Evolutionary conservation across 2,888 invertebrate species (phyloP).

Genomic region (Pinctada fucata): DNA sequence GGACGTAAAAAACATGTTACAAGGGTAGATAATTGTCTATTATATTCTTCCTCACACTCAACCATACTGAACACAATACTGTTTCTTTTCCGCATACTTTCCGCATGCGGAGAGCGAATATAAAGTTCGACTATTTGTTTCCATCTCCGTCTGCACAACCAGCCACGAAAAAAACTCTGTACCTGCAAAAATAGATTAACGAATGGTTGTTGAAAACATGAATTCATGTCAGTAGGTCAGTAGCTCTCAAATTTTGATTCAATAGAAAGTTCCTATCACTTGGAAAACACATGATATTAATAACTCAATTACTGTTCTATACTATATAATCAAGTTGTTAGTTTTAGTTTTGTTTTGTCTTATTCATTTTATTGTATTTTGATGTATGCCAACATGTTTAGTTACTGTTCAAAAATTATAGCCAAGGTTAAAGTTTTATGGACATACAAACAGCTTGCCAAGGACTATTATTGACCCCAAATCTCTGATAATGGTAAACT

Average conservation of each 20-base stretch:
- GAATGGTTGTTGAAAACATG: no score
- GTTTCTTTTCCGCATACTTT: slow-evolving; percentile 94
- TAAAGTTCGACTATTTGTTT: slow-evolving; percentile 96
- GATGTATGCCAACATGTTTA: no score
- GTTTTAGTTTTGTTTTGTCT: no score
- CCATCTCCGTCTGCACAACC: slow-evolving; percentile 94
- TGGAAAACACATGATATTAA: background rate
- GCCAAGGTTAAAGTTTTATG: no score
- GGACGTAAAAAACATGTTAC: slow-evolving; percentile 89
- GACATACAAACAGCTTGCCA: no score
- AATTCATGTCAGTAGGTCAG: no score
- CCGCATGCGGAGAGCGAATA: slow-evolving; percentile 94
- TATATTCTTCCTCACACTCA: slow-evolving; percentile 94
- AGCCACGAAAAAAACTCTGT: slow-evolving; percentile 94
- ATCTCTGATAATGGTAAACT: no score
- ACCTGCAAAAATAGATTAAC: slow-evolving; percentile 73
- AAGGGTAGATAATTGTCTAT: slow-evolving; percentile 91
- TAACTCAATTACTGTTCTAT: background rate
- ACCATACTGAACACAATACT: slow-evolving; percentile 87
- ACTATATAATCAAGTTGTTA: background rate
- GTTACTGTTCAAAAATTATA: no score
- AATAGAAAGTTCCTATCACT: background rate
- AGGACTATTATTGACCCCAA: no score
- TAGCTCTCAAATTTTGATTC: no score
- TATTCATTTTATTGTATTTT: no score